phyloP scores from a whole-genome alignment of 2,888 invertebrate species.

The Eristalis arbustorum region DNA sequence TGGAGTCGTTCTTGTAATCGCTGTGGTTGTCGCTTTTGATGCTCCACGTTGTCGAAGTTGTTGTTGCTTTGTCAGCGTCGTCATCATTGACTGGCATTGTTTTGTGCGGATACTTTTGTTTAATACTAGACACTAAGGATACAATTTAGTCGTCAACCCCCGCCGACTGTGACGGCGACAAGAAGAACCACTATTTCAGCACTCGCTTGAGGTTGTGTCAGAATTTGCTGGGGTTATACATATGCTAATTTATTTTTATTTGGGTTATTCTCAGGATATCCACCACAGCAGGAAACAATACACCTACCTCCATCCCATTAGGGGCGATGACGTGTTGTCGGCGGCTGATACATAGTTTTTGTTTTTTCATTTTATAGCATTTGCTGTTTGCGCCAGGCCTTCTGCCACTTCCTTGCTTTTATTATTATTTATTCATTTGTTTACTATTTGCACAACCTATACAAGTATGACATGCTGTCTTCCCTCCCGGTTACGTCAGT shows the following conservation, averaged over 20 bases:
- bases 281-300: conserved; percentile 63
- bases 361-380: conserved; percentile 5
- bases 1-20: conserved; percentile 47
- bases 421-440: conserved; percentile 68
- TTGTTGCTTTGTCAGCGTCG: too few species aligned
- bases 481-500: background rate
- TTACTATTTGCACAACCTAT: conserved; percentile 46
- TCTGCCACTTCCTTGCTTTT: conserved; percentile 62
- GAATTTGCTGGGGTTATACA: conserved; percentile 47
- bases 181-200: conserved; percentile 50
- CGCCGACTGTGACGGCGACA: background rate
- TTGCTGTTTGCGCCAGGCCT: conserved; percentile 26
- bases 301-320: conserved; percentile 8
- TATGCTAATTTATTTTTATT: conserved; percentile 68
- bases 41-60: background rate
- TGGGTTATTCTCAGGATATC: conserved; percentile 68
- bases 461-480: conserved; percentile 21
- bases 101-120: conserved; percentile 62
- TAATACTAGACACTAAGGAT: conserved; percentile 61
- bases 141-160: conserved; percentile 48
- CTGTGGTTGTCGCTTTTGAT: conserved; percentile 36
- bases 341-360: conserved; percentile 22
- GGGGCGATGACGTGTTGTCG: background rate
- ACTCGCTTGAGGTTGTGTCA: too few species aligned
- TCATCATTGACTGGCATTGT: conserved; percentile 53